phyloP scores from a whole-genome alignment of 2,888 invertebrate species.

The Biston stratarius region DNA sequence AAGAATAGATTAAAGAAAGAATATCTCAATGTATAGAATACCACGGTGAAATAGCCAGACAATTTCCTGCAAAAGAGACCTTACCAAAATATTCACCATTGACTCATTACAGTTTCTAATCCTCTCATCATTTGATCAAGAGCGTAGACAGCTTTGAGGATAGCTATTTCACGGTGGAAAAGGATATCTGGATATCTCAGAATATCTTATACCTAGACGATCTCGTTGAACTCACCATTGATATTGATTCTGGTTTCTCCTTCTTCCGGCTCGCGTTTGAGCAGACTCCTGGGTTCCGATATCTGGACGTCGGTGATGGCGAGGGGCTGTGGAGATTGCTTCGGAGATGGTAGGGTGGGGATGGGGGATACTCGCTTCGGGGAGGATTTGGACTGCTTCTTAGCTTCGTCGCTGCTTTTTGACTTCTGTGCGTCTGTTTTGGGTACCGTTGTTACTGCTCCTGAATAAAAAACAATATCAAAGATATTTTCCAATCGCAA shows the following conservation, averaged over 20 bases:
- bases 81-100: too few species aligned
- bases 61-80: too few species aligned
- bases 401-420: slow-evolving; percentile 21
- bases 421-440: slow-evolving; percentile 36
- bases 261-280: slow-evolving; percentile 25
- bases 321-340: slow-evolving; percentile 5
- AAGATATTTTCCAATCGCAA: background rate
- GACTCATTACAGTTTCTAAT: too few species aligned
- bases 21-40: too few species aligned
- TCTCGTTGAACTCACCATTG: background rate
- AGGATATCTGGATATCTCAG: too few species aligned
- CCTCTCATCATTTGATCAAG: too few species aligned
- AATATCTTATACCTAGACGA: too few species aligned
- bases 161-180: too few species aligned
- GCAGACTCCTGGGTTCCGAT: slow-evolving; percentile 40
- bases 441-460: slow-evolving; percentile 58
- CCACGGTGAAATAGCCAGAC: too few species aligned
- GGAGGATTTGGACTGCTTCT: slow-evolving; percentile 8
- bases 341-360: slow-evolving; percentile 10
- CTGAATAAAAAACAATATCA: slow-evolving; percentile 4
- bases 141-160: too few species aligned
- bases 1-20: too few species aligned
- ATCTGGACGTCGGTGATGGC: slow-evolving; percentile 6
- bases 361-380: slow-evolving; percentile 8
- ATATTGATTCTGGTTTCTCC: slow-evolving; percentile 58